Conservation (phyloP, 2,797 vertebrate species). For the Pangasius krempfi region DNA sequence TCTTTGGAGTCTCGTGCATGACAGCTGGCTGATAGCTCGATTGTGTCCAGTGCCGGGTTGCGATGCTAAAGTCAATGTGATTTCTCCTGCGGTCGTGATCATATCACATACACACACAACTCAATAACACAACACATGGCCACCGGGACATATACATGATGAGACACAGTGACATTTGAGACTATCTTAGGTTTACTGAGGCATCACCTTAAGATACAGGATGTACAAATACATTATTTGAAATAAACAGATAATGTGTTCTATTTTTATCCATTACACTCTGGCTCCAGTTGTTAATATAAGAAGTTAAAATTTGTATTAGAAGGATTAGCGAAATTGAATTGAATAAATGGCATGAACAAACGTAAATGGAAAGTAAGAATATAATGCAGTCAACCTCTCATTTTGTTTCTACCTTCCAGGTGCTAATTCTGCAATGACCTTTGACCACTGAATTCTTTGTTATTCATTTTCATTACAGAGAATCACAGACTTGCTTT, state of each 20-base stretch:
- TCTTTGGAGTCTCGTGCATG: constrained; percentile 25
- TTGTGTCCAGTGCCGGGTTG: constrained; percentile 44
- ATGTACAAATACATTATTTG: neutral
- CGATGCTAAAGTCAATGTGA: constrained; percentile 41
- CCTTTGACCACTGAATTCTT: neutral
- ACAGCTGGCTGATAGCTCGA: constrained; percentile 55
- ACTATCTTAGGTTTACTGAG: constrained; percentile 11
- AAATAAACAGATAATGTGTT: neutral
- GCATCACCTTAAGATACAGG: constrained; percentile 2
- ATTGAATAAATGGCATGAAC: too few relatives aligned
- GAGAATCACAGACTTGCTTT: neutral
- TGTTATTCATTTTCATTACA: neutral
- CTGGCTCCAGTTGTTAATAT: neutral
- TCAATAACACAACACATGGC: constrained; percentile 50
- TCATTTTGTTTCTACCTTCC: neutral
- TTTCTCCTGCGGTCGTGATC: constrained; percentile 48
- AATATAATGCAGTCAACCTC: neutral
- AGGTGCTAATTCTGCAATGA: neutral
- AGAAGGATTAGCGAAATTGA: neutral
- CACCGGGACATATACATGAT: constrained; percentile 28
- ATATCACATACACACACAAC: constrained; percentile 44
- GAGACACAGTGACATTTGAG: constrained; percentile 36
- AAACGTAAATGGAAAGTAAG: neutral
- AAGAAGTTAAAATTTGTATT: neutral
- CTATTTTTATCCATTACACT: neutral